Evolutionary conservation across 2,888 invertebrate species (phyloP).

Genomic region (Penaeus monodon): DNA sequence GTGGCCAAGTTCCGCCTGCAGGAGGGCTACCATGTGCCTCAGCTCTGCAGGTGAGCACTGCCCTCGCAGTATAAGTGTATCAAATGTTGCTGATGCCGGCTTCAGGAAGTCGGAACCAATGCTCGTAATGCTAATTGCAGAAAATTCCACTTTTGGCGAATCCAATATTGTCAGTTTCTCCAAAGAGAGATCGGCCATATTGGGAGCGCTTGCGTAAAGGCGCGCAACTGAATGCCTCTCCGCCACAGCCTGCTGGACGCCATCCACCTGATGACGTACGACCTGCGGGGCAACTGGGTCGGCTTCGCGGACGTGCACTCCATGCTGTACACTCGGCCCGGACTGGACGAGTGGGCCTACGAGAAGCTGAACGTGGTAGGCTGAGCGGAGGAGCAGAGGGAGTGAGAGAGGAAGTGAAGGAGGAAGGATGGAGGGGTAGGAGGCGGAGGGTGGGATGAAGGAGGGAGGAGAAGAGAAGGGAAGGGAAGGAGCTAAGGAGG

Average conservation of each 20-base stretch:
- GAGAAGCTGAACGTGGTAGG: slow-evolving; percentile 65
- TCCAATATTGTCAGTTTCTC: too few relatives aligned
- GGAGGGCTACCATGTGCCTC: slow-evolving; percentile 77
- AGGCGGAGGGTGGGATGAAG: too few relatives aligned
- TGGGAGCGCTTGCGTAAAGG: too few relatives aligned
- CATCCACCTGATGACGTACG: slow-evolving; percentile 79
- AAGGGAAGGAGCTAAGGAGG: too few relatives aligned
- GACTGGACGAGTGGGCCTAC: slow-evolving; percentile 71
- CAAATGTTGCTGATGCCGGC: background rate
- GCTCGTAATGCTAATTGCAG: background rate
- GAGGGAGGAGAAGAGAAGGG: too few relatives aligned
- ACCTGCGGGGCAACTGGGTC: slow-evolving; percentile 72
- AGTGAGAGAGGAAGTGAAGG: too few relatives aligned
- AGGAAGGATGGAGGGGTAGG: too few relatives aligned
- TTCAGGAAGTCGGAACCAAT: background rate
- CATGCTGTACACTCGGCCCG: slow-evolving; percentile 73
- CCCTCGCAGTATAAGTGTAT: background rate
- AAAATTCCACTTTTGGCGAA: too few relatives aligned
- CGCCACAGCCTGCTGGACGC: slow-evolving; percentile 73
- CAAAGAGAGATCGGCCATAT: too few relatives aligned
- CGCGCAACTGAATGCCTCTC: too few relatives aligned
- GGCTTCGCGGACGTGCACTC: slow-evolving; percentile 72
- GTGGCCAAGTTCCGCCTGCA: slow-evolving; percentile 71
- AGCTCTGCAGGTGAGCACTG: slow-evolving; percentile 71
- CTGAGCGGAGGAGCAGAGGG: background rate